Evolutionary conservation across 2,888 invertebrate genomes (phyloP), one percentile per base, ranked within the genome.

Genomic region (Fragum fragum): DNA sequence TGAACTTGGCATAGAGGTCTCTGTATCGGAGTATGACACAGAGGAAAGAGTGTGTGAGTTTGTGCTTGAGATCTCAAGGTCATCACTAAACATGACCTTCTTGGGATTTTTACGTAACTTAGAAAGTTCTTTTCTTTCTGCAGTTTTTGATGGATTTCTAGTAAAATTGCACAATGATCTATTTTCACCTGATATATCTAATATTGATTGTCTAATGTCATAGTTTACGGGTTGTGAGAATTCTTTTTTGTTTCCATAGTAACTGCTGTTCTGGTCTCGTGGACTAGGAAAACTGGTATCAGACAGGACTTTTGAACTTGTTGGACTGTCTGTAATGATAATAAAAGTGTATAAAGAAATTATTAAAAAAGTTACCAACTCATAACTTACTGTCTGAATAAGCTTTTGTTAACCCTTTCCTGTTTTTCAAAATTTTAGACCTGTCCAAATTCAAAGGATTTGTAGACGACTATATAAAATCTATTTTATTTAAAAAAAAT

Each of bases 31-130:
- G 59, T 23, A 70, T 21, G 80, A 75, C 36, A 75, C 52, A 14
- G 66, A 59, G 18, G 79, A 76, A 29, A 85, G 61, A 26, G 82
- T 75, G 68, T 77, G 81, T 72, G 79, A 85, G 76, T 71, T 77
- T 42, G 77, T 82, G 76, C 82, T 83, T 21, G 80, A 79, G 63
- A 70, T 75, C 73, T 85, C 78, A 79, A 85, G 80, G 81, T 85
- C 83, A 73, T 85, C 85, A 80, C 85, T 85, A 72, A 85, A 85
- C 82, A 85, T 83, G 26, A 85, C 85, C 16, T 76, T 76, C 53
- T 86, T 83, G 18, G 57, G 81, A 36, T 68, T 73, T 69, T 68
- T 79, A 9, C 75, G 61, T 21, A 83, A 32, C 72, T 79, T 86
- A 9, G 77, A 74, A 21, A 86, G 63, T 63, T 86, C 86, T 75